phyloP scores from a whole-genome alignment of 2,888 invertebrate genomes.

The Micropterix aruncella region DNA sequence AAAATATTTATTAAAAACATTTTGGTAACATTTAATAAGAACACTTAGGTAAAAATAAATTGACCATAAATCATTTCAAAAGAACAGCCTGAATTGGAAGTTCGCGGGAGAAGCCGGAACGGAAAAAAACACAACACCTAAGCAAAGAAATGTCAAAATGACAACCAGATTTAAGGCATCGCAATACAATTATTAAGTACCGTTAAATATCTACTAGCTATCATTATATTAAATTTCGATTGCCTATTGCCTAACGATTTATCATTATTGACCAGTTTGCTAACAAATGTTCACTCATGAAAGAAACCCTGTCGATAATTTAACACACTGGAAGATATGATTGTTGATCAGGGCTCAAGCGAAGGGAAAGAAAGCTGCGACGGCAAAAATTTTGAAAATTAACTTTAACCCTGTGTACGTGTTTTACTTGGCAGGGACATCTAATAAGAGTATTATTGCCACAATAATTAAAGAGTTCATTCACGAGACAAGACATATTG shows the following conservation, averaged over 20 bases:
- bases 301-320: conserved; percentile 10
- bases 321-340: conserved; percentile 4
- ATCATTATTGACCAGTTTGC: conserved; percentile 11
- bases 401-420: conserved; percentile 16
- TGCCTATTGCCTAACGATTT: conserved; percentile 26
- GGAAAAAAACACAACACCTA: conserved; percentile 35
- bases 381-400: not conserved
- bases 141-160: conserved; percentile 43
- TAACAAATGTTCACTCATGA: conserved; percentile 11
- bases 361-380: not conserved
- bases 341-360: not conserved
- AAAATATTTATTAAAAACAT: conserved; percentile 48
- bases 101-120: conserved; percentile 42
- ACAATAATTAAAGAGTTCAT: conserved; percentile 23
- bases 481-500: conserved; percentile 26
- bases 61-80: conserved; percentile 43
- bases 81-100: conserved; percentile 45
- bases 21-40: conserved; percentile 48
- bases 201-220: conserved; percentile 40
- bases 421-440: conserved; percentile 17
- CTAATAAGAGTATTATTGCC: conserved; percentile 39
- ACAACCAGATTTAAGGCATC: conserved; percentile 47
- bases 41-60: conserved; percentile 46
- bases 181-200: conserved; percentile 45
- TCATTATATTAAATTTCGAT: conserved; percentile 27